Evolutionary conservation across 2,113 vertebrate genomes (phyloP).

Genomic region (Cynocephalus volans): DNA sequence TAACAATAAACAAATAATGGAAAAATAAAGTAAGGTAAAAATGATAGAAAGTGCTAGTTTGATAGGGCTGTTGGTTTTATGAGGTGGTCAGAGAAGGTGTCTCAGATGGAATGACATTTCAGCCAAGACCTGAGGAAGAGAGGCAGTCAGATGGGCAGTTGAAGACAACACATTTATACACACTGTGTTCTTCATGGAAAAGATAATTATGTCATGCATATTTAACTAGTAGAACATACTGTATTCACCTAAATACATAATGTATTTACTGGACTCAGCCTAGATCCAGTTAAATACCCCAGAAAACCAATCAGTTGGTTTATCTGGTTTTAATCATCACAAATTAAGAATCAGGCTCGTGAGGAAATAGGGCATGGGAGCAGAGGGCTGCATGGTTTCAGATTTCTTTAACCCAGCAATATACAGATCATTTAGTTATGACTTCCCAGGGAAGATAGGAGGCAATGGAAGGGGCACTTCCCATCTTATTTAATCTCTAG

Average conservation of each 20-base stretch:
- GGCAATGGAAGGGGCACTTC: not conserved
- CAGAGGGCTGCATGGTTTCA: not conserved
- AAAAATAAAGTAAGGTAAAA: not conserved
- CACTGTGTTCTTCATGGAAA: not conserved
- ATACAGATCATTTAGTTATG: not conserved
- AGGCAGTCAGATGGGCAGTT: not conserved
- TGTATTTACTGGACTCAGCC: not conserved
- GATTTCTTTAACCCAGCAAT: not conserved
- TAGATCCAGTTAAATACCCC: not conserved
- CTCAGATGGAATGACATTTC: not conserved
- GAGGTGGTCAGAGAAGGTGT: not conserved
- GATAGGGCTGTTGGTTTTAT: no score
- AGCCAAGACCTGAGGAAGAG: not conserved
- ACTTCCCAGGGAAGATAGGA: not conserved
- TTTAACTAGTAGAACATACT: not conserved
- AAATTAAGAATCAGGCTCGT: not conserved
- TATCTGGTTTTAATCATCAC: not conserved
- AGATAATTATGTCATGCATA: not conserved
- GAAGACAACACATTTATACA: not conserved
- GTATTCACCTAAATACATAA: not conserved
- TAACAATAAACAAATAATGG: not conserved
- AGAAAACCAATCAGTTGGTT: not conserved
- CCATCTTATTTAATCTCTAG: not conserved
- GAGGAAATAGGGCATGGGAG: not conserved
- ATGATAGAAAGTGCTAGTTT: not conserved